Evolutionary conservation across 53 echinoderm and acorn worm genomes (phyloP), one percentile per base, ranked within the genome.

Genomic region (Echinometra lucunter): DNA sequence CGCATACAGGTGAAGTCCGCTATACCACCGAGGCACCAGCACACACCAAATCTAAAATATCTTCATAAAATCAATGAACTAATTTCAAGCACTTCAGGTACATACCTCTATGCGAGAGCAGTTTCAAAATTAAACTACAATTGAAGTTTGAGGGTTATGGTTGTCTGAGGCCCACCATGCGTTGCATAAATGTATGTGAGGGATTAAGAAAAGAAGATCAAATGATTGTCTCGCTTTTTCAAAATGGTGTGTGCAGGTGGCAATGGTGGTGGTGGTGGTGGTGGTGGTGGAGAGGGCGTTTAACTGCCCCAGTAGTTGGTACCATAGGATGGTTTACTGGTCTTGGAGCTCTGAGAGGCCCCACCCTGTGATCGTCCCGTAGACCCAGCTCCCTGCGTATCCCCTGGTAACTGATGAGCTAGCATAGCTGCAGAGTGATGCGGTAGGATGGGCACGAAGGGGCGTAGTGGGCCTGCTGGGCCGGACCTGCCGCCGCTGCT

Each of bases 371-470:
- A 96, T 12, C 99, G 96, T 89, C 98, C 98, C 10, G 96, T 95
- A 1, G 98, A 97, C 78, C 96, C 98, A 10, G 95, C 97, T 66
- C 96, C 95, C 87, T 90, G 93, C 38, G 95, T 96, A 70, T 99
- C 99, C 37, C 98, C 96, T 38, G 97, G 99, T 66, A 99, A 89
- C 95, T 99, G 99, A 60, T 98, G 99, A 28, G 98, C 96, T 57
- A 98, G 91, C 96, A 99, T 99, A 16, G 97, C 95, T 38, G 96
- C 94, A 38, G 93, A 94, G 88, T 95, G 92, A 53, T 97, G 96
- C 1, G 96, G 95, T 95, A 99, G 93, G 92, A 99, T 95, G 38
- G 99, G 98, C 27, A 99, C 98, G 66, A 98, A 99, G 15, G 97
- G 63, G 96, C 95, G 49, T 94, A 94, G 45, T 96, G 94, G 66